phyloP scores from a whole-genome alignment of 2,888 invertebrate species.

The Heliconius ethilla region DNA sequence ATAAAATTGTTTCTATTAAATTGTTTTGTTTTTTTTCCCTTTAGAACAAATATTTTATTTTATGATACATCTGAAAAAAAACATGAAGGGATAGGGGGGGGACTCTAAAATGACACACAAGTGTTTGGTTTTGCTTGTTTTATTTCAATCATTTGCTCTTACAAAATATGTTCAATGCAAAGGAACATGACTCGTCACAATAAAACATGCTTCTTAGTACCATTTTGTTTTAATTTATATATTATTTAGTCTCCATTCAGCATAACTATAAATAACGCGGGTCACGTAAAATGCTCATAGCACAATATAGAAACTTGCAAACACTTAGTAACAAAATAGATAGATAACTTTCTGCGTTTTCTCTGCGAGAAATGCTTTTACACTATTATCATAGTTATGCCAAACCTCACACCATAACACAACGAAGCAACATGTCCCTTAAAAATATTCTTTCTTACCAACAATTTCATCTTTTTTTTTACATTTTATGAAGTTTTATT shows the following conservation, averaged over 20 bases:
- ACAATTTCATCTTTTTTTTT: conserved; percentile 84
- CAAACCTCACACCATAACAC: conserved; percentile 79
- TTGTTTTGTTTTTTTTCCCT: neutral
- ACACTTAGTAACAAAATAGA: conserved; percentile 83
- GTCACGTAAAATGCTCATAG: conserved; percentile 82
- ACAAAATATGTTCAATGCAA: conserved; percentile 83
- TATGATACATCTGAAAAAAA: too few relatives aligned
- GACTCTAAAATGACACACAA: conserved; percentile 61
- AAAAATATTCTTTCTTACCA: conserved; percentile 85
- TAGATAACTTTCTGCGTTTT: conserved; percentile 78
- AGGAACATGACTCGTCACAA: conserved; percentile 82
- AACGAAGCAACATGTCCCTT: conserved; percentile 83
- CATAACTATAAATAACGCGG: conserved; percentile 82
- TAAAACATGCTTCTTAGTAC: conserved; percentile 83
- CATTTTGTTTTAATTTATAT: conserved; percentile 81
- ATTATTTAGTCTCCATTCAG: conserved; percentile 81
- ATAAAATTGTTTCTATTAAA: conserved; percentile 22
- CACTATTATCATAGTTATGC: conserved; percentile 81
- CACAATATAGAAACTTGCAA: conserved; percentile 82
- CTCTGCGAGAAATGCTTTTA: conserved; percentile 77
- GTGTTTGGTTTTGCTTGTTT: conserved; percentile 81
- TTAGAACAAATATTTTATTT: too few relatives aligned
- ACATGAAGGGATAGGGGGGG: neutral
- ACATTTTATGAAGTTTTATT: conserved; percentile 80
- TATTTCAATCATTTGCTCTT: conserved; percentile 83